phyloP scores from a whole-genome alignment of 2,888 invertebrate species.

The Orthosia gracilis region DNA sequence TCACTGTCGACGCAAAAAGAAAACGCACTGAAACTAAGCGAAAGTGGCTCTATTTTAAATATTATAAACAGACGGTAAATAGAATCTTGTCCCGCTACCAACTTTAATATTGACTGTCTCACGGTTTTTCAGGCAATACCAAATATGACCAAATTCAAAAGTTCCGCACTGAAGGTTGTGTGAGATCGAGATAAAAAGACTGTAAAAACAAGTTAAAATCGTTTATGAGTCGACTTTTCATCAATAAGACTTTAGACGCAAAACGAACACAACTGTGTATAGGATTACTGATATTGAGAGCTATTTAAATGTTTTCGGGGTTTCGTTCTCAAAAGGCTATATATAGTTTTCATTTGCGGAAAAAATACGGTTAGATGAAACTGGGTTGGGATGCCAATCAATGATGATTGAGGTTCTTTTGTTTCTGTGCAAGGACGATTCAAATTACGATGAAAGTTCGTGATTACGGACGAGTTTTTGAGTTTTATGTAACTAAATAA shows the following conservation, averaged over 20 bases:
- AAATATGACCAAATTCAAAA: constrained; percentile 17
- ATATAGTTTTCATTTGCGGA: constrained; percentile 37
- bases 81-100: not conserved
- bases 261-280: constrained; percentile 60
- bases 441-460: not conserved
- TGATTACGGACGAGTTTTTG: not conserved
- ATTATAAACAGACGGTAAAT: not conserved
- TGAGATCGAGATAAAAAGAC: constrained; percentile 29
- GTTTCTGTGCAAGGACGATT: not conserved
- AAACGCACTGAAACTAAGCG: not conserved
- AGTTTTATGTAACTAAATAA: too few species aligned
- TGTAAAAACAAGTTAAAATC: constrained; percentile 59
- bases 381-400: not conserved
- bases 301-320: constrained; percentile 65
- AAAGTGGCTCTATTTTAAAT: constrained; percentile 4
- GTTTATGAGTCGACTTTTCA: constrained; percentile 68
- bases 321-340: constrained; percentile 29
- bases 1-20: not conserved
- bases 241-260: constrained; percentile 70
- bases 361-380: constrained; percentile 14
- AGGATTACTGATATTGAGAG: constrained; percentile 65
- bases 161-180: constrained; percentile 4
- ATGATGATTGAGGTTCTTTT: constrained; percentile 16
- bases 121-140: constrained; percentile 13
- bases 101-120: not conserved